phyloP scores from a whole-genome alignment of 2,797 vertebrate genomes.

The Pachyuromys duprasi region DNA sequence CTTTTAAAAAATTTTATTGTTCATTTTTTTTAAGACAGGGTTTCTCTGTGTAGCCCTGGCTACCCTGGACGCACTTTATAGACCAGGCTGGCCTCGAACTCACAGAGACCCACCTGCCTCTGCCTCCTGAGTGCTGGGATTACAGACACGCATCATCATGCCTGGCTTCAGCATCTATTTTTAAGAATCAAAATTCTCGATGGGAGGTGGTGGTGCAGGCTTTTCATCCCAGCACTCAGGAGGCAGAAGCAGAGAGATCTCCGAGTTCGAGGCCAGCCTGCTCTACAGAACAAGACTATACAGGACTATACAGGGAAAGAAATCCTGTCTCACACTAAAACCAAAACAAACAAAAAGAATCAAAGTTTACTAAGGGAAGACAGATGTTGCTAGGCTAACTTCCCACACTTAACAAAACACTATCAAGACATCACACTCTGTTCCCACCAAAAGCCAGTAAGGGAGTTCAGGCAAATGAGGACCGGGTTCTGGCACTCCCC shows the following conservation, averaged over 20 bases:
- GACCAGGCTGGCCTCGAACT: no score
- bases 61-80: no score
- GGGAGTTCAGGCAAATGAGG: neutral
- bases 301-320: neutral
- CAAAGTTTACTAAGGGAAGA: conserved; percentile 11
- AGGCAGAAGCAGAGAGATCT: neutral
- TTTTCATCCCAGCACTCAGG: neutral
- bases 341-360: neutral
- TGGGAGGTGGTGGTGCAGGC: neutral
- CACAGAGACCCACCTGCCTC: no score
- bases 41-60: no score
- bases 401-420: neutral
- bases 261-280: neutral
- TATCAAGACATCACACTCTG: neutral
- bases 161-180: neutral
- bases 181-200: neutral
- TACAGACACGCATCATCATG: no score
- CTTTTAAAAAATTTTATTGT: neutral
- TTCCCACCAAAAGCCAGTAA: neutral
- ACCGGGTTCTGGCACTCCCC: neutral
- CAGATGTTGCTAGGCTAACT: neutral
- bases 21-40: no score
- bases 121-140: no score
- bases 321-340: neutral
- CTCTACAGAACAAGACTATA: neutral